Conservation (phyloP, 2,797 vertebrate genomes). For the Chrysocyon brachyurus region DNA sequence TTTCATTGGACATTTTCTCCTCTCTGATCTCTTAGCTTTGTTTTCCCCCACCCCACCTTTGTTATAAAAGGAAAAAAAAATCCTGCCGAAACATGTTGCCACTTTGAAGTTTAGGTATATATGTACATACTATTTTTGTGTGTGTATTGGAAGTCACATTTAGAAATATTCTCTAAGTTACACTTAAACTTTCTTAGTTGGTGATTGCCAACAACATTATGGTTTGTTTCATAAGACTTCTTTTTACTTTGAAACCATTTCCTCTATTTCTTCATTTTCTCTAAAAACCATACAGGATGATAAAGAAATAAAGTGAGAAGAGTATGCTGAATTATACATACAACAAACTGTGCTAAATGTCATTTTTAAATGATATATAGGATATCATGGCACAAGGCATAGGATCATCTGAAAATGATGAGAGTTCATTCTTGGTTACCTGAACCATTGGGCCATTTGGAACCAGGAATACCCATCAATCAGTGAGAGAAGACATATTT, state of each 20-base stretch:
- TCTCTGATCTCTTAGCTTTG: background rate
- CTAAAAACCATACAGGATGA: slow-evolving; percentile 60
- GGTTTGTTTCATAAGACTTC: slow-evolving; percentile 59
- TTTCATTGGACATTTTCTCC: background rate
- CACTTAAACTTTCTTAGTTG: background rate
- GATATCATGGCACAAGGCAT: background rate
- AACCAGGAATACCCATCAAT: background rate
- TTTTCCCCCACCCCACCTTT: background rate
- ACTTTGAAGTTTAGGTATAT: background rate
- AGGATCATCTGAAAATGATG: background rate
- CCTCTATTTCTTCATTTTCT: slow-evolving; percentile 62
- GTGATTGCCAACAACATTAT: background rate
- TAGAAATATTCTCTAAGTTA: background rate
- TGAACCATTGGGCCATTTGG: background rate
- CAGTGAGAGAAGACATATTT: background rate
- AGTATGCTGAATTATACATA: background rate
- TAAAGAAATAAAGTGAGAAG: slow-evolving; percentile 59
- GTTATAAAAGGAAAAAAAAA: background rate
- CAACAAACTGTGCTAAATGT: background rate
- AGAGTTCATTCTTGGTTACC: background rate
- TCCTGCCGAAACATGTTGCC: background rate
- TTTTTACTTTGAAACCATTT: slow-evolving; percentile 63
- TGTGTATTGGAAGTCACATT: background rate
- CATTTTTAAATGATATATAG: background rate
- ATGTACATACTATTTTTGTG: background rate